Base-by-base conservation (phyloP, 1,140 invertebrate species). In the Vollenhovia emeryi region DNA sequence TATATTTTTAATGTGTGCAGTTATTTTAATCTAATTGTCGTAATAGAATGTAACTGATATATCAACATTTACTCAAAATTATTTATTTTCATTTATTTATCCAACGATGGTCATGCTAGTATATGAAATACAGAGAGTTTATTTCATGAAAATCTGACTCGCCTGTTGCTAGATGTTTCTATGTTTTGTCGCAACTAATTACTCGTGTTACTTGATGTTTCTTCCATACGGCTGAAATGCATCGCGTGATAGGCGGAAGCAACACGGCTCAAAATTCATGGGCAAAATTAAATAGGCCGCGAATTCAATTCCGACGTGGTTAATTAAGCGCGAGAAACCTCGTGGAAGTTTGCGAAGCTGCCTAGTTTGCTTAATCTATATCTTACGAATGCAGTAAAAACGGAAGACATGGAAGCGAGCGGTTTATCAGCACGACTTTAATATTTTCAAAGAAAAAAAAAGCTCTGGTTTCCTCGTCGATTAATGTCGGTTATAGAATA, bases 261-360 rank as follows among this genome's bases (percentile, higher is more conserved):
- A 71, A 21, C n/a, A 21, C 36, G 15, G 30, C 15, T 79, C 21
- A 50, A 24, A 73, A 73, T 36, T 52, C 50, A 30, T 15, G 40
- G 27, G 27, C 36, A 36, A 73, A n/a, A 73, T 82, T 33, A 82
- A 82, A 82, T 57, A 82, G 50, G 27, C 64, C 64, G 24, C 27
- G 50, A 80, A 45, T 73, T 73, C 36, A 82, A 73, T 82, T 82
- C 18, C 13, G 9, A n/a, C 52, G 24, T 45, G 27, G 33, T 13
- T 82, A 82, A 59, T 82, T 59, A 82, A 59, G 33, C 64, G 55
- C 64, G 64, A 80, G 59, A 57, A 80, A 66, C 27, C 27, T 71
- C 24, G 13, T 43, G 24, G 64, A 55, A 82, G 78, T 71, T 71
- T 57, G 50, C 66, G 27, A 66, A 66, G 21, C 40, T 80, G 4